Percentiles rank a stretch among this genome's conserved stretches.
Evolutionary conservation across 2,888 invertebrate genomes (phyloP).

Genomic region (Cerastis rubricosa): DNA sequence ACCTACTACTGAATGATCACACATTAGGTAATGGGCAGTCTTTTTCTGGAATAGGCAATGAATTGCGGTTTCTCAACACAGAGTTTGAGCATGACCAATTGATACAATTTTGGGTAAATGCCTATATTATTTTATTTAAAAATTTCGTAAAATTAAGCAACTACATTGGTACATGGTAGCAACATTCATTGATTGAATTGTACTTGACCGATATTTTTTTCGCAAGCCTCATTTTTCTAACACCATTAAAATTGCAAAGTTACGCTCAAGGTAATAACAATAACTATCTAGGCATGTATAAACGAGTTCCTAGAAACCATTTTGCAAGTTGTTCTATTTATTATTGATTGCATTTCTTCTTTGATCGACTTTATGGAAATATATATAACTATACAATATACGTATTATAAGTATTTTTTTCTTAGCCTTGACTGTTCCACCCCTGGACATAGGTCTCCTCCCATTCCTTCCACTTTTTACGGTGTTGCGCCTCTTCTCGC

Average conservation of each 20-base stretch:
- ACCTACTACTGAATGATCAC: neutral
- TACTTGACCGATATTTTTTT: slow-evolving; percentile 51
- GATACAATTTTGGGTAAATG: neutral
- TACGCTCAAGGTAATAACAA: slow-evolving; percentile 32
- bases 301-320: slow-evolving; percentile 4
- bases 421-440: too few relatives aligned
- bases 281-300: slow-evolving; percentile 18
- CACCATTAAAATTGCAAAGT: slow-evolving; percentile 32
- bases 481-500: too few relatives aligned
- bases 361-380: neutral
- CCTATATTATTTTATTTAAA: neutral
- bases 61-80: neutral
- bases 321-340: neutral
- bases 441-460: too few relatives aligned
- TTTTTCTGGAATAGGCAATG: neutral
- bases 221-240: slow-evolving; percentile 20
- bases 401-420: too few relatives aligned
- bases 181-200: slow-evolving; percentile 15
- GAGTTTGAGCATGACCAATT: neutral
- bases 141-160: slow-evolving; percentile 12
- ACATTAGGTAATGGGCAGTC: too few relatives aligned
- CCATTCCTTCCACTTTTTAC: too few relatives aligned
- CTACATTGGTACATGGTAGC: neutral
- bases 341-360: neutral
- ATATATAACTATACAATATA: too few relatives aligned